Evolutionary conservation across 2,797 vertebrate genomes (phyloP).

Genomic region (Alauda arvensis): DNA sequence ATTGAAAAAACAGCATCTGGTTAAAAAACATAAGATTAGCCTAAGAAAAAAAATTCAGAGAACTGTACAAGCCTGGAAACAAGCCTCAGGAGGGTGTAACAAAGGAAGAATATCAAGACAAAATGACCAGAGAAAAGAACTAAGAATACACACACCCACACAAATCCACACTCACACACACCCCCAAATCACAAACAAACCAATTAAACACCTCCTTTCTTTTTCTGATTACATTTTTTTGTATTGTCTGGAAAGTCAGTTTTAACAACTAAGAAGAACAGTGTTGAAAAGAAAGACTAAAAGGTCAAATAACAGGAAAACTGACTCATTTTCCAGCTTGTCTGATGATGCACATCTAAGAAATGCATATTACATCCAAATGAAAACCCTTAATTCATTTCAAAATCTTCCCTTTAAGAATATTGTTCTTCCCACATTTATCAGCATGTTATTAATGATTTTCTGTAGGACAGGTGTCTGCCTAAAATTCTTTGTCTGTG

Average conservation of each 20-base stretch:
- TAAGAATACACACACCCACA: background rate
- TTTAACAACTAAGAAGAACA: background rate
- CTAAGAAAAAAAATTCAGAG: background rate
- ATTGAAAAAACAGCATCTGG: background rate
- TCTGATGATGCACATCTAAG: background rate
- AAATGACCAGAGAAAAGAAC: background rate
- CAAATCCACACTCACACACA: too few species aligned
- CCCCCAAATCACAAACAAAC: too few species aligned
- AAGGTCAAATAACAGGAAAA: background rate
- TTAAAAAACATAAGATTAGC: background rate
- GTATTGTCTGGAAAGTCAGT: background rate
- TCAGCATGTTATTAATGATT: background rate
- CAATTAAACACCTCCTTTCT: background rate
- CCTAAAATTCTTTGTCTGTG: background rate
- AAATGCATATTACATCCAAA: rapidly evolving
- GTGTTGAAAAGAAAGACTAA: background rate
- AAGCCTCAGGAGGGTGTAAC: background rate
- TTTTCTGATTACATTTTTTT: background rate
- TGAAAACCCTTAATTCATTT: background rate
- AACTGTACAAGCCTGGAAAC: background rate
- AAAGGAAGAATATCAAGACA: background rate
- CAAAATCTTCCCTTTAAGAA: background rate
- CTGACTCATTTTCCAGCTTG: background rate
- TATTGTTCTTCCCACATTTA: background rate
- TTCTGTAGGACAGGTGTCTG: background rate